These are phyloP conservation scores for Blastobasis adustella DNA, from an alignment of 2,888 invertebrate genomes.

Conservation along the genomic window DNA sequence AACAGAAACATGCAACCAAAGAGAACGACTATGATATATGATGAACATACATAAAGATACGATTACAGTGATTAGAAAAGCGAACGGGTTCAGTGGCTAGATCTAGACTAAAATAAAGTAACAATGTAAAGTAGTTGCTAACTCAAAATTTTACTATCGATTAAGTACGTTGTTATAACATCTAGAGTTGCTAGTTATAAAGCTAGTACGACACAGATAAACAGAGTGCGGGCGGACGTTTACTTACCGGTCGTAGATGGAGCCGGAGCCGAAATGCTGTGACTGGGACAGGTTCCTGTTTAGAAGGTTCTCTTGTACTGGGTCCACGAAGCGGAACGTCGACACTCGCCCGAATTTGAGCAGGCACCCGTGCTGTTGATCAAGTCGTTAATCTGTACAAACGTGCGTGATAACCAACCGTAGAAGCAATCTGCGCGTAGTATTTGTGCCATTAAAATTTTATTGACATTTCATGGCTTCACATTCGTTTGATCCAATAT, in stretches of 20 bases:
- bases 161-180: too few species aligned
- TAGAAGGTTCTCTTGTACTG: constrained; percentile 85
- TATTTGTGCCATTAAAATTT: too few species aligned
- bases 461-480: too few species aligned
- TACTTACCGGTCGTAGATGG: constrained; percentile 85
- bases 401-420: too few species aligned
- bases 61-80: constrained; percentile 46
- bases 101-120: too few species aligned
- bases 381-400: constrained; percentile 2
- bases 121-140: too few species aligned
- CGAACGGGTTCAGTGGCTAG: constrained; percentile 24
- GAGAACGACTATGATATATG: constrained; percentile 48
- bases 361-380: constrained; percentile 83
- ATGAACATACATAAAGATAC: constrained; percentile 42
- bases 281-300: constrained; percentile 84
- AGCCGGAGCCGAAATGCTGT: constrained; percentile 82
- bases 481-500: too few species aligned
- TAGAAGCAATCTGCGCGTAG: too few species aligned
- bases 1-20: constrained; percentile 69
- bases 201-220: too few species aligned
- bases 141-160: too few species aligned
- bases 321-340: constrained; percentile 90
- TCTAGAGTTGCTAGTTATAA: too few species aligned
- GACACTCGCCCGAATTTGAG: constrained; percentile 91
- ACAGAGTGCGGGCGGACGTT: neutral